Evolutionary conservation across 2,888 invertebrate species (phyloP), one percentile per base, ranked within the genome.

Genomic region (Drosophila kanekoi): DNA sequence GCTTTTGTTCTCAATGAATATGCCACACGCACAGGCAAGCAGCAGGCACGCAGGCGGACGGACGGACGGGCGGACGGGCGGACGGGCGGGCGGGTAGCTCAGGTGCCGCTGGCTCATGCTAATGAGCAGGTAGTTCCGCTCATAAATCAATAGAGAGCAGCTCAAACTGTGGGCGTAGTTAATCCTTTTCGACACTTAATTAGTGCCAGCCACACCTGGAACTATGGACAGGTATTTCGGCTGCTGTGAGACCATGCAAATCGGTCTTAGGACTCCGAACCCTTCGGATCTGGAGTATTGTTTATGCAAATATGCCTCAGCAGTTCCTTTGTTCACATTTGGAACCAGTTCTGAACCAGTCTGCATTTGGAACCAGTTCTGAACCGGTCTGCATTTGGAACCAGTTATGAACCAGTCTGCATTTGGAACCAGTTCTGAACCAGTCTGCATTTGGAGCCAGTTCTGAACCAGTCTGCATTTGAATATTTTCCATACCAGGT

Each of bases 131-230:
- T 81, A 79, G 72, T 35, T 16, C 14, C 32, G 20, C 45, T 49
- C 75, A 52, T 83, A 77, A 77, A 80, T 81, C 86, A 82, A 28
- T 38, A 28, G 35, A 18, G 35, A 9, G 8, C 44, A 10, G 8
- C 44, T 41, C 8, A 43, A 37, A 53, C 38, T 40, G 66, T 66
- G 64, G 84, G 81, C 67, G 87, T 78, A 51, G 63, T 35, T 81
- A 86, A 84, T 64, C 87, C 81, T 61, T 81, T 81, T 81, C 84
- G 77, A 70, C 84, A 83, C 81, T 68, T 77, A 87, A 83, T 83
- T 84, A 83, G 73, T 43, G 16, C 37, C 66, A 63, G 72, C 62
- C 51, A 67, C 67, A 67, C 72, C 75, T 20, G 11, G 51, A 33
- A n/a, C 28, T 11, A 1, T n/a, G 3, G 11, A n/a, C 13, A 28